A percentile compares a stretch with the other conserved stretches of the same genome.
phyloP scores from a whole-genome alignment of 2,797 vertebrate species.

The Nothura maculosa region DNA sequence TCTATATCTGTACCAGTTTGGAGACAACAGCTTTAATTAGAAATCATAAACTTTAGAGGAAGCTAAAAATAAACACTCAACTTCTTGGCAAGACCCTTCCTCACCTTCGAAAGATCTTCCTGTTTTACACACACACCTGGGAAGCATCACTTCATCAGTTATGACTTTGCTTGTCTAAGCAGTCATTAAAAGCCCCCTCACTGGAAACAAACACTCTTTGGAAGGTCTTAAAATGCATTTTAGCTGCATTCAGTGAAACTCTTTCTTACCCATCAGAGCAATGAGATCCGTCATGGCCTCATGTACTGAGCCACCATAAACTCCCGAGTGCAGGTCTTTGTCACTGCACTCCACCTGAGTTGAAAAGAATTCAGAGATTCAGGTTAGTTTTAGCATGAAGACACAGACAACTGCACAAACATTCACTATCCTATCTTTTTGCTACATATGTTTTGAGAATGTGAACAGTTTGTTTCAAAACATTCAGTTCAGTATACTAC shows the following conservation, averaged over 20 bases:
- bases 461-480: rapidly evolving
- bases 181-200: not conserved
- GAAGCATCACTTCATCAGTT: not conserved
- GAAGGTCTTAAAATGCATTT: not conserved
- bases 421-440: not conserved
- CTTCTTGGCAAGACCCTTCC: not conserved
- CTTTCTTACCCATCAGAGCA: constrained; percentile 88
- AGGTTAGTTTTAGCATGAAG: not conserved
- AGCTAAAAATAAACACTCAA: not conserved
- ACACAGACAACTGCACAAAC: not conserved
- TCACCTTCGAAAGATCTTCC: not conserved
- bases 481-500: not conserved
- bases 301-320: constrained; percentile 95
- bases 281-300: constrained; percentile 98
- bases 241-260: not conserved
- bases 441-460: not conserved
- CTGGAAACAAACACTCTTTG: not conserved
- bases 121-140: not conserved
- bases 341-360: constrained; percentile 87
- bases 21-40: not conserved
- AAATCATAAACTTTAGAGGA: not conserved
- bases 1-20: not conserved
- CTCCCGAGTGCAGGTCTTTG: constrained; percentile 96
- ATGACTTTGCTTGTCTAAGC: not conserved
- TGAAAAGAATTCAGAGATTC: not conserved